phyloP scores from a whole-genome alignment of 2,797 vertebrate genomes.

The Nothura maculosa region DNA sequence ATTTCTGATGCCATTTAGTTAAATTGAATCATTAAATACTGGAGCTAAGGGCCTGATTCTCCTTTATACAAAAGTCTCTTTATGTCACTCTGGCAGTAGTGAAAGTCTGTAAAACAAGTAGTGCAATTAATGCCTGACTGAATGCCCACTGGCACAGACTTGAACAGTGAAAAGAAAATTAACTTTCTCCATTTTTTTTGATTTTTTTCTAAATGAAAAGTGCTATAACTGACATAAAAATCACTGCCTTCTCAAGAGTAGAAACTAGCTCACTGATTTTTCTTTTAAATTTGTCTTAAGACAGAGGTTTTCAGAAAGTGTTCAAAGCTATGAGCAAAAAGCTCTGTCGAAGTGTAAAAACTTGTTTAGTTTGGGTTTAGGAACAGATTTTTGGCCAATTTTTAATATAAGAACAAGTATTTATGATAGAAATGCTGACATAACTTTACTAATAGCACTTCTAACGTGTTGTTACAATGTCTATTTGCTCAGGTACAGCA shows the following conservation, averaged over 20 bases:
- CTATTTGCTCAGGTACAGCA: conserved; percentile 73
- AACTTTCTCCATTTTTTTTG: background rate
- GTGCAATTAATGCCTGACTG: background rate
- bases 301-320: background rate
- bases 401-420: conserved; percentile 46
- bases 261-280: background rate
- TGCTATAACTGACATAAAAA: background rate
- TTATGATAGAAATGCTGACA: conserved; percentile 64
- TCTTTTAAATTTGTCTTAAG: background rate
- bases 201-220: conserved; percentile 4
- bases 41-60: background rate
- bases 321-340: background rate
- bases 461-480: conserved; percentile 7
- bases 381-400: background rate
- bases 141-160: background rate
- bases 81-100: background rate
- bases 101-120: background rate
- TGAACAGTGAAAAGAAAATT: background rate
- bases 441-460: conserved; percentile 33
- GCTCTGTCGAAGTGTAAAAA: background rate
- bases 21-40: background rate
- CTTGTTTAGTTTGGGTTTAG: background rate
- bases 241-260: background rate
- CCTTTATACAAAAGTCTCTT: background rate
- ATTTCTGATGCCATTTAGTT: background rate